These are phyloP conservation scores for Drosophila grimshawi DNA, from an alignment of 1,140 invertebrate species.

Conservation along the genomic window DNA sequence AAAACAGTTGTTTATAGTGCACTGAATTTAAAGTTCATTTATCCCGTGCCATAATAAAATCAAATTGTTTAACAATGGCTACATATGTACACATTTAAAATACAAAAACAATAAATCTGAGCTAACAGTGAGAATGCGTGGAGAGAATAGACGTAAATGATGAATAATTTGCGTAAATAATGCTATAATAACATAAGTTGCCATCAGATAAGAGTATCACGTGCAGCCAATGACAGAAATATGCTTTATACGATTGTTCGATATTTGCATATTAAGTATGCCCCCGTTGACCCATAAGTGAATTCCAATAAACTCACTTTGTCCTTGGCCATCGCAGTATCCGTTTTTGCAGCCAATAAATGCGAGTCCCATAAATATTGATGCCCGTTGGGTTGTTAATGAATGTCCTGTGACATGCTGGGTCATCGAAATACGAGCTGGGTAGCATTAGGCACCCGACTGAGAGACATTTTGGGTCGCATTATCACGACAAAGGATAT, in stretches of 20 bases:
- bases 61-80: slow-evolving; percentile 5
- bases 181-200: slow-evolving; percentile 10
- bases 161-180: neutral
- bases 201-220: slow-evolving; percentile 2
- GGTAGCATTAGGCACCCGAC: neutral
- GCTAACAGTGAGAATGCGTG: slow-evolving; percentile 8
- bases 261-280: slow-evolving; percentile 53
- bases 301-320: slow-evolving; percentile 19
- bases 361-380: slow-evolving; percentile 55
- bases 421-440: neutral
- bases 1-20: slow-evolving; percentile 27
- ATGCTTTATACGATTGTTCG: slow-evolving; percentile 28
- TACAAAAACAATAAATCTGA: neutral
- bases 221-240: neutral
- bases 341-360: slow-evolving; percentile 30
- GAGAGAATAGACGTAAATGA: neutral
- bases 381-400: slow-evolving; percentile 49
- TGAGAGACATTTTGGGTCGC: neutral
- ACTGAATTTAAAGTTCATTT: slow-evolving; percentile 24
- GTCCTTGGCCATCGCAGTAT: slow-evolving; percentile 8
- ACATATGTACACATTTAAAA: neutral
- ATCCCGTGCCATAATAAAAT: slow-evolving; percentile 23
- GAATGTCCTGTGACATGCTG: slow-evolving; percentile 23
- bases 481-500: neutral
- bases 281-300: slow-evolving; percentile 42